These are phyloP conservation scores for Oreochromis niloticus DNA, from an alignment of 2,113 vertebrate genomes.

Conservation along the genomic window DNA sequence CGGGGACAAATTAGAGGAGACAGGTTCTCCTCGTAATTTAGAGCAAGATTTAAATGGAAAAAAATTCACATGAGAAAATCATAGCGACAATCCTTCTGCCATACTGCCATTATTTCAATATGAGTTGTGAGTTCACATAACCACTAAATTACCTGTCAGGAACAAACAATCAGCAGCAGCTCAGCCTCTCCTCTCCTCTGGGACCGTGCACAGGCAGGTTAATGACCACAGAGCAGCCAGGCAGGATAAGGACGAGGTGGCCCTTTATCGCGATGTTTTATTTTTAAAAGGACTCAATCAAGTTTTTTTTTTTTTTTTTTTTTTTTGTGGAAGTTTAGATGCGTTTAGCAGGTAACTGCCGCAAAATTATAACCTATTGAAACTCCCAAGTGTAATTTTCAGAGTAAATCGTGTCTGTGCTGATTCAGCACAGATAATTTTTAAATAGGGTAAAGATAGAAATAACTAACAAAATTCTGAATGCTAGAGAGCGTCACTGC, in stretches of 20 bases:
- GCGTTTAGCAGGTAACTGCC: not conserved
- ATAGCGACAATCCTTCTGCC: not conserved
- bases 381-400: not conserved
- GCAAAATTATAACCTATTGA: not conserved
- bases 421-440: not conserved
- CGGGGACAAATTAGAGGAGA: not conserved
- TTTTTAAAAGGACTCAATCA: not conserved
- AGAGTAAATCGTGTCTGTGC: not conserved
- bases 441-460: not conserved
- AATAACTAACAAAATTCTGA: not conserved
- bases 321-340: not conserved
- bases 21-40: not conserved
- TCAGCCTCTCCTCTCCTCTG: not conserved
- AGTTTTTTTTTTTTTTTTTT: not conserved
- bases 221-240: not conserved
- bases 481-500: not conserved
- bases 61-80: not conserved
- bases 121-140: not conserved
- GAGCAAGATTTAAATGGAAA: rapidly evolving
- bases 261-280: not conserved
- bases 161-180: not conserved
- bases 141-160: not conserved
- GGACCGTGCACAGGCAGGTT: not conserved
- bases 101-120: not conserved
- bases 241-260: not conserved